Evolutionary conservation across 2,113 vertebrate species (phyloP).

Genomic region (Buteo buteo): DNA sequence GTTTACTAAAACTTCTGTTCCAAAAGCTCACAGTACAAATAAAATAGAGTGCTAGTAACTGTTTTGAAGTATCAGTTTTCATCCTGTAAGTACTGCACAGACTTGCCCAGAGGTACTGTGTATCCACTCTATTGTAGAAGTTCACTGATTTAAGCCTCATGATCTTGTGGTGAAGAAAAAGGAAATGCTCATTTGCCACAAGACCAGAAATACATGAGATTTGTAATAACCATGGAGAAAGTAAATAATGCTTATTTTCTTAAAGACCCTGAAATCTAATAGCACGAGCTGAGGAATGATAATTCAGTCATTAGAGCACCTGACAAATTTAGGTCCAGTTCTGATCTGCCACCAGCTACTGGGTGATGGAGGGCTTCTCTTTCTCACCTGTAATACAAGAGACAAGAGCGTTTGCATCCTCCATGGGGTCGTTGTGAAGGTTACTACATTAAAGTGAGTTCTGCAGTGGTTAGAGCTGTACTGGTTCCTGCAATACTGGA

Average conservation of each 20-base stretch:
- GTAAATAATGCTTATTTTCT: neutral
- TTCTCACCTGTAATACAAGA: rapidly evolving
- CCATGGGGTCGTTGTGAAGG: rapidly evolving
- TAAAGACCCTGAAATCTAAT: neutral
- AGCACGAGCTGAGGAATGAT: neutral
- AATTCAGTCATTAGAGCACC: neutral
- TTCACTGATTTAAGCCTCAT: neutral
- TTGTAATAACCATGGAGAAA: neutral
- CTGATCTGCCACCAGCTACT: neutral
- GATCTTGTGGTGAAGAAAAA: neutral
- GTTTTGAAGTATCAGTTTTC: neutral
- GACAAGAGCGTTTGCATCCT: neutral
- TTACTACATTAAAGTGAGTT: neutral
- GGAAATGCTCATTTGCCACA: neutral
- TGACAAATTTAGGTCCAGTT: neutral
- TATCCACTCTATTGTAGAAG: neutral
- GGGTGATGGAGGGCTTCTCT: neutral
- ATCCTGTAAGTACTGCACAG: neutral
- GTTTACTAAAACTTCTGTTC: neutral
- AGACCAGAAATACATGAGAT: neutral
- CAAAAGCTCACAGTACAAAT: neutral
- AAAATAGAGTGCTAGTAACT: neutral
- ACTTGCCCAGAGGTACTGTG: neutral
- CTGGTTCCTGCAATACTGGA: neutral
- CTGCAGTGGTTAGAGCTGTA: neutral